These are phyloP conservation scores for Nothoprocta pentlandii DNA, from an alignment of 2,113 vertebrate genomes.

Conservation along the genomic window DNA sequence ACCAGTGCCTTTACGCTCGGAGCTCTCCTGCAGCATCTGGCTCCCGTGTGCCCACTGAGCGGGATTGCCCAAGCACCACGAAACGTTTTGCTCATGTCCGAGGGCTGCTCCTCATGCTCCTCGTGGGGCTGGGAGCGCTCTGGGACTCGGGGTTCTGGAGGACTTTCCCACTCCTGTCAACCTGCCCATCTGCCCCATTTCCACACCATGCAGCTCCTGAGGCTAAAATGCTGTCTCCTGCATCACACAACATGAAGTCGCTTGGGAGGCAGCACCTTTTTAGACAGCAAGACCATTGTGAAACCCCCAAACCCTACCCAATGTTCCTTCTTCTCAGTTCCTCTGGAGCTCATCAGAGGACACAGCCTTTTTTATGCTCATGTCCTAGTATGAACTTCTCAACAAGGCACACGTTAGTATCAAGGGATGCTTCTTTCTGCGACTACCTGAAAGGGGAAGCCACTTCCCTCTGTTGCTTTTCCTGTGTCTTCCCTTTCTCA, in stretches of 20 bases:
- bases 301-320: background rate
- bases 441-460: no score
- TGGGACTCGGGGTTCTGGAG: background rate
- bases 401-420: no score
- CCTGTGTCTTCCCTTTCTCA: no score
- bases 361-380: no score
- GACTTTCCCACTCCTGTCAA: background rate
- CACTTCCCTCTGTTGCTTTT: no score
- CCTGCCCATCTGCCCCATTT: rapidly evolving
- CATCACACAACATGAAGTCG: background rate
- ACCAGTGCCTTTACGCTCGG: constrained; percentile 10
- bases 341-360: no score
- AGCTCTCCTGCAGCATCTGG: constrained; percentile 43
- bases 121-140: background rate
- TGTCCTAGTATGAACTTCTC: no score
- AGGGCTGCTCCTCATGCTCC: background rate
- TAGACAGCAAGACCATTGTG: background rate
- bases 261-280: background rate
- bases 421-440: no score
- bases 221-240: rapidly evolving
- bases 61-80: constrained; percentile 33
- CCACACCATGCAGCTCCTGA: rapidly evolving
- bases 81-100: constrained; percentile 1
- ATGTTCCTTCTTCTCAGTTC: background rate
- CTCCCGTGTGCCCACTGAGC: constrained; percentile 55